These are phyloP conservation scores for Melospiza melodia DNA, from an alignment of 2,113 vertebrate species.

Conservation along the genomic window DNA sequence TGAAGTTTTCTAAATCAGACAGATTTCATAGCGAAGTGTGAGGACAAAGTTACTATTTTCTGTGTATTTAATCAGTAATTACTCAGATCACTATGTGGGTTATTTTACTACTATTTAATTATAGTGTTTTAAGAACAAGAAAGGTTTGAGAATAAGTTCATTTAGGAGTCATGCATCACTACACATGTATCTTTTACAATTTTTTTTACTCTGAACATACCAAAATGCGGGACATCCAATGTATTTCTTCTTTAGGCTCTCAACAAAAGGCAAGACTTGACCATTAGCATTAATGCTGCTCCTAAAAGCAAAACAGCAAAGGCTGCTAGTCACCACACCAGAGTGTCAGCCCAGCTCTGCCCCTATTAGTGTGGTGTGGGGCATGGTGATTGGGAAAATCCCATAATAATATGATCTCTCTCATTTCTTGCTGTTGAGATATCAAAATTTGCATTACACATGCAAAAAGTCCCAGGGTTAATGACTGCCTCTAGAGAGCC, in stretches of 20 bases:
- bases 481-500: neutral
- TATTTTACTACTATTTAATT: neutral
- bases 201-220: neutral
- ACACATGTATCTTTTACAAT: neutral
- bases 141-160: neutral
- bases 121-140: neutral
- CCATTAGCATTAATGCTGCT: constrained; percentile 2
- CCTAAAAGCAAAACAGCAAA: neutral
- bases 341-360: neutral
- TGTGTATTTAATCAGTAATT: neutral
- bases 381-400: neutral
- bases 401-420: neutral
- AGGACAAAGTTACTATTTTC: neutral
- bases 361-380: neutral
- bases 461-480: neutral
- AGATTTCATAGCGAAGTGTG: neutral
- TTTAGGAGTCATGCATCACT: neutral
- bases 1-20: neutral
- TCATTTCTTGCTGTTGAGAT: neutral
- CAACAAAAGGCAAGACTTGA: neutral
- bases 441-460: neutral
- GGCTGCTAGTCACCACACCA: neutral
- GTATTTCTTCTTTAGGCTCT: neutral
- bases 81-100: neutral
- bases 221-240: neutral